phyloP scores from a whole-genome alignment of 2,113 vertebrate species.

The Upupa epops region DNA sequence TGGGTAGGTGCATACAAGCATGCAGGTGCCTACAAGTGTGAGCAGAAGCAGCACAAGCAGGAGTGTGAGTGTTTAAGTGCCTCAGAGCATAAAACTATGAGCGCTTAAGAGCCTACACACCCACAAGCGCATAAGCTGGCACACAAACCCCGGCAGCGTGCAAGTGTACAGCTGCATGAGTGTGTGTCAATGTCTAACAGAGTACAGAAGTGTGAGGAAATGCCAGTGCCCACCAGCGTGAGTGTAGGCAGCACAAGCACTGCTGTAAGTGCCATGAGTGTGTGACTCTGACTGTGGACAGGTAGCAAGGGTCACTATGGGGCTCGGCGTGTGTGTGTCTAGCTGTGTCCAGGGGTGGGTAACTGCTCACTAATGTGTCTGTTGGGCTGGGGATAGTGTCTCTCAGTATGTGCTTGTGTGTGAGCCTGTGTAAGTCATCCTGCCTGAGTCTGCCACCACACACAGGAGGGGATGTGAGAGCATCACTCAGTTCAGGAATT shows the following conservation, averaged over 20 bases:
- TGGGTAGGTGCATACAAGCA: neutral
- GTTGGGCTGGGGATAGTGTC: accelerated
- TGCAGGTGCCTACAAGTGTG: neutral
- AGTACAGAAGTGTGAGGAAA: neutral
- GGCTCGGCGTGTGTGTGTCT: accelerated
- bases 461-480: neutral
- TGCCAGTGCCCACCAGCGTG: accelerated
- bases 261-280: neutral
- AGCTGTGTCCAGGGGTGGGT: neutral
- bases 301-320: neutral
- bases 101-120: neutral
- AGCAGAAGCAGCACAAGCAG: neutral
- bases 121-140: neutral
- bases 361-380: neutral
- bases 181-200: neutral
- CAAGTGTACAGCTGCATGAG: accelerated
- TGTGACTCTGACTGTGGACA: neutral
- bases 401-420: neutral
- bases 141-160: neutral
- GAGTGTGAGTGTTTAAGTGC: neutral
- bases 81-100: accelerated
- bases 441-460: neutral
- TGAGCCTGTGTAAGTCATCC: neutral
- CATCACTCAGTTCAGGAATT: neutral
- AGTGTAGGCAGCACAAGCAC: neutral